These are phyloP conservation scores for Sebastes diploproa DNA, from an alignment of 2,797 vertebrate genomes.

Conservation along the genomic window DNA sequence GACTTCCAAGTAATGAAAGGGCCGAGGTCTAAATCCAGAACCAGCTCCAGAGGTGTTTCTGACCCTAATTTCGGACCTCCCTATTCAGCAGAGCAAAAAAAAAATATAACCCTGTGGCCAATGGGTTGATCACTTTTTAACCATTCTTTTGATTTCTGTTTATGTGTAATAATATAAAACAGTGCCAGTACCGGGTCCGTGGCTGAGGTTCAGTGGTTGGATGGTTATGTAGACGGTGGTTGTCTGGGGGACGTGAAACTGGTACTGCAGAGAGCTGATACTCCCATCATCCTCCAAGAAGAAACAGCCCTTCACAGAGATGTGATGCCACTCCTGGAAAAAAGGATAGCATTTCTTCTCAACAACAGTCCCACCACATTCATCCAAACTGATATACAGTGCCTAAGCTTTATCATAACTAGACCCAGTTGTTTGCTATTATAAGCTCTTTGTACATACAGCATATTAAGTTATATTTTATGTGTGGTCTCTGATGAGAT, in stretches of 20 bases:
- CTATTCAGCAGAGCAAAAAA: neutral
- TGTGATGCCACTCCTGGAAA: slow-evolving; percentile 87
- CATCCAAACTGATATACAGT: neutral
- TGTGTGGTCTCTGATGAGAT: slow-evolving; percentile 10
- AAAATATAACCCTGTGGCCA: neutral
- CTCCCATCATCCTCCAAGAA: slow-evolving; percentile 89
- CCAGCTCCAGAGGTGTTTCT: neutral
- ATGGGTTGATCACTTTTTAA: neutral
- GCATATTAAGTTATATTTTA: neutral
- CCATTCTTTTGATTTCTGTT: neutral
- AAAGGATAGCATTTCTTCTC: neutral
- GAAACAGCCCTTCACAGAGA: slow-evolving; percentile 88
- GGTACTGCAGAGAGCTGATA: slow-evolving; percentile 89
- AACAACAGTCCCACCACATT: neutral
- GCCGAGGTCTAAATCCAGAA: neutral
- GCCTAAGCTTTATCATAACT: neutral
- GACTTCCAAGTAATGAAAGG: neutral
- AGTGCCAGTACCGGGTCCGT: slow-evolving; percentile 76
- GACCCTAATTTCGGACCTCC: neutral
- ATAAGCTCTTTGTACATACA: neutral
- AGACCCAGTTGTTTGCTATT: neutral
- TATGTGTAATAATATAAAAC: neutral
- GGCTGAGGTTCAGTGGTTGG: slow-evolving; percentile 83
- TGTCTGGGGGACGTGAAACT: slow-evolving; percentile 83
- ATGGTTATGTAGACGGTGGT: slow-evolving; percentile 87